These are phyloP conservation scores for Sturmia bella DNA, from an alignment of 2,888 invertebrate species.

Conservation along the genomic window DNA sequence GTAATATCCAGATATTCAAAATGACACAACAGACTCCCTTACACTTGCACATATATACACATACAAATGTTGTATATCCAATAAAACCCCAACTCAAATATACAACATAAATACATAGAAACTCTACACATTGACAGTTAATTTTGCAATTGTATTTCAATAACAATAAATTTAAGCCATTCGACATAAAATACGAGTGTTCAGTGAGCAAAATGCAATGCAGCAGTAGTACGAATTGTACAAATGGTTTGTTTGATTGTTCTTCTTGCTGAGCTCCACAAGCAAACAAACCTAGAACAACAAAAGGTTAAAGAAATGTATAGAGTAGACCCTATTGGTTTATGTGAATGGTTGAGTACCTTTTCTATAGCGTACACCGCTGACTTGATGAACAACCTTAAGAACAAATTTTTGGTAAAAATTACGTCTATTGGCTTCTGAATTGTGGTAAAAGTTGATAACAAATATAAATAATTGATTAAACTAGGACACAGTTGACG, in stretches of 20 bases:
- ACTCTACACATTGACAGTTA: slow-evolving; percentile 79
- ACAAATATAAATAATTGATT: too few relatives aligned
- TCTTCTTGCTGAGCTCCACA: slow-evolving; percentile 2
- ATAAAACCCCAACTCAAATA: slow-evolving; percentile 66
- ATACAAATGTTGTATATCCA: slow-evolving; percentile 31
- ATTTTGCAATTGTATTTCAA: slow-evolving; percentile 81
- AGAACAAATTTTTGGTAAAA: not conserved
- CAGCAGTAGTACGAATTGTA: slow-evolving; percentile 49
- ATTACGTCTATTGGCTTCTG: too few relatives aligned
- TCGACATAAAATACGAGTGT: slow-evolving; percentile 76
- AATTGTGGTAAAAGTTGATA: too few relatives aligned
- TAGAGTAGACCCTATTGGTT: slow-evolving; percentile 27
- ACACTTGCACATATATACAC: slow-evolving; percentile 38
- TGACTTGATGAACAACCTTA: slow-evolving; percentile 19
- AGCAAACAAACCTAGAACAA: slow-evolving; percentile 23
- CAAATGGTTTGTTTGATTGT: slow-evolving; percentile 55
- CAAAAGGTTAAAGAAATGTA: slow-evolving; percentile 18
- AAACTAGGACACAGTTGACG: too few relatives aligned
- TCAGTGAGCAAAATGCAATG: slow-evolving; percentile 75
- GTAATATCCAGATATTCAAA: slow-evolving; percentile 65
- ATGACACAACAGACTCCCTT: slow-evolving; percentile 57
- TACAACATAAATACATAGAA: slow-evolving; percentile 70
- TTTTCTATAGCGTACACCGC: slow-evolving; percentile 4
- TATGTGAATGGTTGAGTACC: not conserved
- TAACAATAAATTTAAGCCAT: slow-evolving; percentile 78